Conservation (phyloP, 2,797 vertebrate genomes). For the Galagoides demidoff region DNA sequence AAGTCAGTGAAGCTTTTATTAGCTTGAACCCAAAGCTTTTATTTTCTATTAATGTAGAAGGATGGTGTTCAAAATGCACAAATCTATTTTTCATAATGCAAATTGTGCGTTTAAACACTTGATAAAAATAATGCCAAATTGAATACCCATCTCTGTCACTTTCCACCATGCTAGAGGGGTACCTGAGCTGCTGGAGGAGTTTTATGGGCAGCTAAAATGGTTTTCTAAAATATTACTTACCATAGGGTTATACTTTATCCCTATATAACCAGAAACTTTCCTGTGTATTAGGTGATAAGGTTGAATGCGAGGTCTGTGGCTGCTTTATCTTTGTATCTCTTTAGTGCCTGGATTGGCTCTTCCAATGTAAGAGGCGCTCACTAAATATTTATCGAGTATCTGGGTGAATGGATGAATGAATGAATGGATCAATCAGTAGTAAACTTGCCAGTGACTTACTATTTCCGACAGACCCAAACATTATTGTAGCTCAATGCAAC, state of each 20-base stretch:
- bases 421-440: background rate
- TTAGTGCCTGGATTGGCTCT: background rate
- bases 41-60: background rate
- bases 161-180: background rate
- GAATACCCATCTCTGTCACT: background rate
- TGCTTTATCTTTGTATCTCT: background rate
- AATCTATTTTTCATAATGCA: background rate
- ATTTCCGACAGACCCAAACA: background rate
- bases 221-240: background rate
- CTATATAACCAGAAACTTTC: background rate
- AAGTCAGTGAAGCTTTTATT: constrained; percentile 28
- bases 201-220: background rate
- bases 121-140: background rate
- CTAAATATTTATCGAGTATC: constrained; percentile 20
- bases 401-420: no score
- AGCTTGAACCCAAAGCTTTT: background rate
- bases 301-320: background rate
- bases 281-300: background rate
- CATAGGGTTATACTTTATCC: background rate
- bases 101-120: background rate
- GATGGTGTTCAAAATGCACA: background rate
- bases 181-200: background rate
- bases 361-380: background rate
- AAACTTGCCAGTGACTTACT: background rate
- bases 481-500: background rate